Conservation (phyloP, 2,888 invertebrate genomes). For the Leucophenga montana region DNA sequence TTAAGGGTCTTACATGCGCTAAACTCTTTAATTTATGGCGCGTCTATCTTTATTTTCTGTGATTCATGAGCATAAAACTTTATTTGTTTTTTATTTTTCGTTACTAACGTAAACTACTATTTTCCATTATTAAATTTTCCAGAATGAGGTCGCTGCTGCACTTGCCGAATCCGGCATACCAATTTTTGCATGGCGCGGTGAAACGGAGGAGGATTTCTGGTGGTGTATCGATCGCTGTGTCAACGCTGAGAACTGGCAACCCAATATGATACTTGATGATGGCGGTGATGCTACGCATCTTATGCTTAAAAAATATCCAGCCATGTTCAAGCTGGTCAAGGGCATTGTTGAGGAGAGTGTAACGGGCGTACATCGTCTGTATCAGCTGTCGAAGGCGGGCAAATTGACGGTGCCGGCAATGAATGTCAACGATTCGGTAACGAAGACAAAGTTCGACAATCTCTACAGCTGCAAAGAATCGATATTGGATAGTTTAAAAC, state of each 20-base stretch:
- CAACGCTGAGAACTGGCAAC: constrained; percentile 93
- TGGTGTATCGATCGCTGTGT: constrained; percentile 99
- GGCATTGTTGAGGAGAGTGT: constrained; percentile 98
- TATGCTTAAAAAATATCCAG: constrained; percentile 95
- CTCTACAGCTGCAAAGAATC: constrained; percentile 95
- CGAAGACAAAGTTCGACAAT: constrained; percentile 98
- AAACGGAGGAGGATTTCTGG: constrained; percentile 99
- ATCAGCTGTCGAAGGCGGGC: constrained; percentile 94
- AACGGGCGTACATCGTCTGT: constrained; percentile 97
- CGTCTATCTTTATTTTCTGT: background rate
- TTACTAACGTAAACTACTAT: background rate
- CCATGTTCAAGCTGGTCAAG: constrained; percentile 94
- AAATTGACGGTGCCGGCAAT: constrained; percentile 96
- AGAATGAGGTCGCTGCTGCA: constrained; percentile 98
- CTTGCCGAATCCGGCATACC: constrained; percentile 91
- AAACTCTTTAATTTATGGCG: background rate
- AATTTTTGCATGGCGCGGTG: constrained; percentile 97
- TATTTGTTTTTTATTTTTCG: constrained; percentile 22
- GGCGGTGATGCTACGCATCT: constrained; percentile 97
- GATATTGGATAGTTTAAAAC: constrained; percentile 82
- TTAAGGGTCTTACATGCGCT: no score
- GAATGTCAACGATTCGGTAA: constrained; percentile 99
- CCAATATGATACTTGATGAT: constrained; percentile 98
- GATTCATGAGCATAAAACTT: background rate
- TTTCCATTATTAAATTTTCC: constrained; percentile 36